phyloP scores from a whole-genome alignment of 2,888 invertebrate genomes.

The Stenodema calcarata region DNA sequence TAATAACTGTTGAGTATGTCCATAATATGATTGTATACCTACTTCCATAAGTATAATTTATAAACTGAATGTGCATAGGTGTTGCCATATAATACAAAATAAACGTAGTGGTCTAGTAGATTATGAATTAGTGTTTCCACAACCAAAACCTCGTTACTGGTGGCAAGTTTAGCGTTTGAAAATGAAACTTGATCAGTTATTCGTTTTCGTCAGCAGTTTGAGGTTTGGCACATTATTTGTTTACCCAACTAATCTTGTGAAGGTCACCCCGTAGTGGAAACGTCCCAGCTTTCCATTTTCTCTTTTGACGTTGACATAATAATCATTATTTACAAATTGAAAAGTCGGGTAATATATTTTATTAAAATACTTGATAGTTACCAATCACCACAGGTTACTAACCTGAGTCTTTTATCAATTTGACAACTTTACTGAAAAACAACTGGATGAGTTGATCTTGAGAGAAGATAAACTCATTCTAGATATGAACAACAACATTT shows the following conservation, averaged over 20 bases:
- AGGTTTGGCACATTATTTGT: neutral
- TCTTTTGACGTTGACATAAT: neutral
- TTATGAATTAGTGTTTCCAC: neutral
- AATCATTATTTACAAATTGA: neutral
- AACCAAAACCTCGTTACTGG: neutral
- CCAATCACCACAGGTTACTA: neutral
- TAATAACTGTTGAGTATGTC: slow-evolving; percentile 29
- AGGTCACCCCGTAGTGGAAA: neutral
- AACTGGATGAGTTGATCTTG: neutral
- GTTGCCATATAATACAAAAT: slow-evolving; percentile 31
- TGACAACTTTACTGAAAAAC: neutral
- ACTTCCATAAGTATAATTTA: slow-evolving; percentile 34
- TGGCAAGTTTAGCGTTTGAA: neutral
- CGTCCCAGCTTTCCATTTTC: neutral
- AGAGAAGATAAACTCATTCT: slow-evolving; percentile 22
- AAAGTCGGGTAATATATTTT: neutral
- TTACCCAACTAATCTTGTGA: neutral
- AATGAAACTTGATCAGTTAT: neutral
- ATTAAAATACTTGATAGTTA: neutral
- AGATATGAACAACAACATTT: slow-evolving; percentile 6
- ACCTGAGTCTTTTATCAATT: too few species aligned
- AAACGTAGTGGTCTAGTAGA: slow-evolving; percentile 23
- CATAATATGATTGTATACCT: slow-evolving; percentile 25
- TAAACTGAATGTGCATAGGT: slow-evolving; percentile 38
- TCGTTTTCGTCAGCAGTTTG: neutral